Conservation (phyloP, 2,888 invertebrate genomes). For the Electrophaes corylata region DNA sequence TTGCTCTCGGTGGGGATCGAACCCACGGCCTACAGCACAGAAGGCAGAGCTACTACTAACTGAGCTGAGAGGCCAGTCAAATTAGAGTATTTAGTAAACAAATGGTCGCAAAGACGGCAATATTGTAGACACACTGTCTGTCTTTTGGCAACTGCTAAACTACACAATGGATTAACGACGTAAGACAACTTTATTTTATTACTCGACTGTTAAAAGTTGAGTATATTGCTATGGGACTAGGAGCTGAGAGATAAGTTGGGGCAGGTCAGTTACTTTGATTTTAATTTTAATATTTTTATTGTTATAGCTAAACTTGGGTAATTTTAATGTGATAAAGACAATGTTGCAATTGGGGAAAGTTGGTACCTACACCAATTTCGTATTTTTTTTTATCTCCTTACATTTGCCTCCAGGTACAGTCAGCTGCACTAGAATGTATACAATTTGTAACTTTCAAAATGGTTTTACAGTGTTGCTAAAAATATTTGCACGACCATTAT, state of each 20-base stretch:
- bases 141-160: slow-evolving; percentile 55
- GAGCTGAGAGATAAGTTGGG: slow-evolving; percentile 43
- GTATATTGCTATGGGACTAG: slow-evolving; percentile 43
- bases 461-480: no score
- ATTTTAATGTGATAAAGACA: neutral
- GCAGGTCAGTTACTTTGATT: slow-evolving; percentile 52
- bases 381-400: no score
- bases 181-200: slow-evolving; percentile 66
- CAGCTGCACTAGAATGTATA: no score
- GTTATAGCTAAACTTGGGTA: neutral
- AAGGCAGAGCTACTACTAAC: no score
- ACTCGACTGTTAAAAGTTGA: slow-evolving; percentile 58
- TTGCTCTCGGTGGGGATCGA: no score
- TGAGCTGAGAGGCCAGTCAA: no score
- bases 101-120: slow-evolving; percentile 41
- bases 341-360: neutral
- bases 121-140: slow-evolving; percentile 61
- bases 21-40: no score
- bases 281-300: slow-evolving; percentile 6
- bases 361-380: no score
- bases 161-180: slow-evolving; percentile 71
- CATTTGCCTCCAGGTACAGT: no score
- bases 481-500: no score
- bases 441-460: no score
- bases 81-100: neutral